A percentile compares a stretch with the other conserved stretches of the same genome.
Evolutionary conservation across 2,797 vertebrate species (phyloP).

Genomic region (Poecilia gillii): DNA sequence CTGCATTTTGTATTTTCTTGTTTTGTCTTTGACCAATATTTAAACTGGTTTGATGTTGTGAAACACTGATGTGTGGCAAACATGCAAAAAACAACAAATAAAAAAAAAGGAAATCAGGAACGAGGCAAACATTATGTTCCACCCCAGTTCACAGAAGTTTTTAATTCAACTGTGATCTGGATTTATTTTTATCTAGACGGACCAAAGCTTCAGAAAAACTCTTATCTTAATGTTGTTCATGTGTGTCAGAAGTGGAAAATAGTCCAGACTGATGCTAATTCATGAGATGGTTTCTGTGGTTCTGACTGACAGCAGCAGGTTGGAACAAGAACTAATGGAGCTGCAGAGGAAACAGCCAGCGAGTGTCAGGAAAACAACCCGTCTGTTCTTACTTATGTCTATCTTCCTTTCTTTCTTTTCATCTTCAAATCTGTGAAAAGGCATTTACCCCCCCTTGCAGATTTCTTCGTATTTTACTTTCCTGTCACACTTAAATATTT

Average conservation of each 20-base stretch:
- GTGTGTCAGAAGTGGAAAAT: neutral
- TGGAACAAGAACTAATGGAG: neutral
- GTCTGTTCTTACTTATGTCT: too few relatives aligned
- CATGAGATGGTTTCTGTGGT: neutral
- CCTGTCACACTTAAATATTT: neutral
- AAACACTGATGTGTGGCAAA: neutral
- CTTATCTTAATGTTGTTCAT: neutral
- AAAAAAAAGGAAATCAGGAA: neutral
- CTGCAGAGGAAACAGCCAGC: neutral
- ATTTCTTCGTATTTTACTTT: neutral
- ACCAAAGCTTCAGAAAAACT: neutral
- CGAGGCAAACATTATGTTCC: neutral
- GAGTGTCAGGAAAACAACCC: neutral
- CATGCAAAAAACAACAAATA: neutral
- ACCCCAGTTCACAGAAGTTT: neutral
- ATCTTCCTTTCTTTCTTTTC: too few relatives aligned
- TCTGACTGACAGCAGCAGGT: neutral
- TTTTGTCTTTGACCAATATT: neutral
- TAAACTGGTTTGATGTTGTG: neutral
- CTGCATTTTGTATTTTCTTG: neutral
- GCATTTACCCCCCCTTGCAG: neutral
- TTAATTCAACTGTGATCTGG: neutral
- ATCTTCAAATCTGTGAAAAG: neutral
- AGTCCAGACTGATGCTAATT: neutral
- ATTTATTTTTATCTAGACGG: neutral